A percentile compares a stretch with the other conserved stretches of the same genome.
These are phyloP conservation scores for Coranthus polyacanthus DNA, from an alignment of 2,797 vertebrate species.

Conservation along the genomic window DNA sequence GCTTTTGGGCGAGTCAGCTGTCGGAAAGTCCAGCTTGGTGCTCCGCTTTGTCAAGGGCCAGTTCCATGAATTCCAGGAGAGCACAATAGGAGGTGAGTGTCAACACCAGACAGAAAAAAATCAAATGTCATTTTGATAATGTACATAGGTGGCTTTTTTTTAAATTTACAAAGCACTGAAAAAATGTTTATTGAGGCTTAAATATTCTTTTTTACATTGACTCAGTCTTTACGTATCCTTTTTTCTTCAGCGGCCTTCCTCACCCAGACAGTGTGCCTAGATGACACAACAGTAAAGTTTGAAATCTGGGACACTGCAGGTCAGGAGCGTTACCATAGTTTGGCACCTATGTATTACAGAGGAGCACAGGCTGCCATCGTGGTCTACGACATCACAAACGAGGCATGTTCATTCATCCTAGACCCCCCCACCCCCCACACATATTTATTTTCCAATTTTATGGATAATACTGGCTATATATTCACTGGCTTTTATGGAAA, in stretches of 20 bases:
- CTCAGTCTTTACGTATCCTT: slow-evolving; percentile 9
- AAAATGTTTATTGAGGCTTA: slow-evolving; percentile 1
- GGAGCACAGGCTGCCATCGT: slow-evolving; percentile 99
- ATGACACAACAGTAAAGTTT: slow-evolving; percentile 99
- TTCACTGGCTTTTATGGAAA: neutral
- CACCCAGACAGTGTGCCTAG: slow-evolving; percentile 98
- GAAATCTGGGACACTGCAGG: slow-evolving; percentile 99
- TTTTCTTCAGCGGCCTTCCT: slow-evolving; percentile 92
- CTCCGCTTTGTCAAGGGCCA: slow-evolving; percentile 99
- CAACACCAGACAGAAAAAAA: neutral
- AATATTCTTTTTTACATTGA: slow-evolving; percentile 15
- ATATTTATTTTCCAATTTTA: neutral
- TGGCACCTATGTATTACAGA: slow-evolving; percentile 99
- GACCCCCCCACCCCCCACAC: neutral
- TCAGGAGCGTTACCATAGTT: slow-evolving; percentile 98
- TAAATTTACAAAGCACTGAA: neutral
- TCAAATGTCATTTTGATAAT: neutral
- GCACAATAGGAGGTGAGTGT: slow-evolving; percentile 98
- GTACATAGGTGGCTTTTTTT: neutral
- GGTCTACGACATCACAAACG: slow-evolving; percentile 98
- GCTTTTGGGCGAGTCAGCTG: slow-evolving; percentile 97
- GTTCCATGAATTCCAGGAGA: slow-evolving; percentile 99
- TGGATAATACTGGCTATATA: neutral
- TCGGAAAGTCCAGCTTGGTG: slow-evolving; percentile 98
- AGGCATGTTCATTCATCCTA: slow-evolving; percentile 77